Evolutionary conservation across 2,113 vertebrate genomes (phyloP), one percentile per base, ranked within the genome.

Genomic region (Pontoporia blainvillei): DNA sequence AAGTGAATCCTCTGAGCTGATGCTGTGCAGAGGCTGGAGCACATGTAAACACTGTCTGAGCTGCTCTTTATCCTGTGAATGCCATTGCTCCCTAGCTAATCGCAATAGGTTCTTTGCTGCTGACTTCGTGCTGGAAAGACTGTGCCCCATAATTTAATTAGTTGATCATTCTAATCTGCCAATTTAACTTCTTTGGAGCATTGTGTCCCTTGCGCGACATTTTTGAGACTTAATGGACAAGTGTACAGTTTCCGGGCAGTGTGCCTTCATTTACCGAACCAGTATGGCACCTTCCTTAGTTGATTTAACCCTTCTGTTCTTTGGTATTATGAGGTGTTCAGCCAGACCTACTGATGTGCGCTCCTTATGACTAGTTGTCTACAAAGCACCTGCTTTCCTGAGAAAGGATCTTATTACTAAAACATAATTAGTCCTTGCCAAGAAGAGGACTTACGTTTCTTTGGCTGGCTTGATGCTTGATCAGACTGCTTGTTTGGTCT

Each of bases 371-470:
- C 44, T 44, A 11, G 83, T 76, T 72, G 64, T 89, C 41, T 59
- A 20, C 71, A 69, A 61, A 92, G 61, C 85, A 95, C 90, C 91
- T 95, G 94, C 85, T 90, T 90, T 94, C 75, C 94, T 72, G 93
- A 85, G 89, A 78, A 88, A 82, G 85, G 88, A 88, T 84, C 85
- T 64, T 15, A 52, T 96, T 94, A 57, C 93, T 17, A n/a, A 75
- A 57, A 73, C 71, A 49, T 3, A 39, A 81, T 66, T 25, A 12
- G 29, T 29, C 83, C 85, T 81, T 6, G 73, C 66, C 91, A 86
- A 92, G 61, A 59, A 49, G 86, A 76, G 61, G 57, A 71, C 41
- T 96, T 81, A 8, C 0, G 2, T 96, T 88, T 92, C 97, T 34
- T 10, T 46, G 88, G 94, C 76, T 39, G 15, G 46, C 84, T 67